Conservation (phyloP, 2,797 vertebrate species). For the Urocyon cinereoargenteus region DNA sequence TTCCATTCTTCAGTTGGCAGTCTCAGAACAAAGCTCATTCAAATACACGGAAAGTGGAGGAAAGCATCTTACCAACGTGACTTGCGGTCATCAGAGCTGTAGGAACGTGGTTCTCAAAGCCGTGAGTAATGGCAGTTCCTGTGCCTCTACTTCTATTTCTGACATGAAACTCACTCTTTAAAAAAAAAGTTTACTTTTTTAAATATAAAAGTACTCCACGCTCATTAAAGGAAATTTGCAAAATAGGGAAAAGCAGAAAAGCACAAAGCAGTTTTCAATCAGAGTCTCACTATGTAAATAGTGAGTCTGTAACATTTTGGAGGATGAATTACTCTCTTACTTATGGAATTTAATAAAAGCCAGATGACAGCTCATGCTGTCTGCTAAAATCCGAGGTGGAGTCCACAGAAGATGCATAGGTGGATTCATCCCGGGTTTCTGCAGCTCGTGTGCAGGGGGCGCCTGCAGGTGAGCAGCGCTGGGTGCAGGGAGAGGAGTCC, state of each 20-base stretch:
- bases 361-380: constrained; percentile 15
- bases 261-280: constrained; percentile 66
- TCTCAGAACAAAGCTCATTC: not conserved
- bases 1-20: not conserved
- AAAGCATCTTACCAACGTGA: not conserved
- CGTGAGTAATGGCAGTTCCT: not conserved
- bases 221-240: constrained; percentile 56
- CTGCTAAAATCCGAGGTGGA: constrained; percentile 63
- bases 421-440: constrained; percentile 6
- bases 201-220: constrained; percentile 25
- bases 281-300: constrained; percentile 57
- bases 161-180: not conserved
- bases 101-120: not conserved
- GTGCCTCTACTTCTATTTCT: constrained; percentile 17
- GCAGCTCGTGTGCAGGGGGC: not conserved
- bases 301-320: constrained; percentile 56
- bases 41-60: not conserved
- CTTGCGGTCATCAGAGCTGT: not conserved
- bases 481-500: not conserved
- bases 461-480: not conserved
- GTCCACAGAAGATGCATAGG: not conserved
- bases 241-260: constrained; percentile 60
- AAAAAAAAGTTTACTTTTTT: not conserved
- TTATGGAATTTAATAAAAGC: constrained; percentile 70
- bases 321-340: constrained; percentile 63